Evolutionary conservation across 2,888 invertebrate species (phyloP).

Genomic region (Nomada lathburiana): DNA sequence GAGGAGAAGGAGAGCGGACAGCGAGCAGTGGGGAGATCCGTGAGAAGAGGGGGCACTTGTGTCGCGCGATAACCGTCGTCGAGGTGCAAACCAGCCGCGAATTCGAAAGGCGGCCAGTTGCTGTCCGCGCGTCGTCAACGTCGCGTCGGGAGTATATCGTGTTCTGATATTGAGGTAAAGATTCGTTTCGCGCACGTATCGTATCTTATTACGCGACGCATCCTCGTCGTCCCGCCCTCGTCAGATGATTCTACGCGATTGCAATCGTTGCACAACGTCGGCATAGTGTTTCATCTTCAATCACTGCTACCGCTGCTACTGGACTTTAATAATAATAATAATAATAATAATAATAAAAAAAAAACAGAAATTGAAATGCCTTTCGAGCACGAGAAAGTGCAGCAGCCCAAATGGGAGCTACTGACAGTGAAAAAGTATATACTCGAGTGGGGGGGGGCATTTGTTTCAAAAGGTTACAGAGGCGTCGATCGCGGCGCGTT

Average conservation of each 20-base stretch:
- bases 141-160: slow-evolving; percentile 67
- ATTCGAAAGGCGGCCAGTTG: slow-evolving; percentile 82
- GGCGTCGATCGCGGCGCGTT: slow-evolving; percentile 27
- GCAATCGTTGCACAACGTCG: too few species aligned
- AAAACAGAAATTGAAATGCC: neutral
- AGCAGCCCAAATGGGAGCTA: neutral
- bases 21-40: slow-evolving; percentile 28
- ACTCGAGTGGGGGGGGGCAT: slow-evolving; percentile 20
- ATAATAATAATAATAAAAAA: neutral
- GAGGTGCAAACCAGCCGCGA: slow-evolving; percentile 83
- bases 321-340: neutral
- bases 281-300: neutral
- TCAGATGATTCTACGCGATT: slow-evolving; percentile 4
- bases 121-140: slow-evolving; percentile 80
- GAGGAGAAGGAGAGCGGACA: slow-evolving; percentile 27
- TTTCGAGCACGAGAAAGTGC: slow-evolving; percentile 33
- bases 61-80: slow-evolving; percentile 79
- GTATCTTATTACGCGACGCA: neutral
- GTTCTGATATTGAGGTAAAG: slow-evolving; percentile 58
- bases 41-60: slow-evolving; percentile 63
- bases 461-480: slow-evolving; percentile 46
- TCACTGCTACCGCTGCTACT: too few species aligned
- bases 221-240: neutral
- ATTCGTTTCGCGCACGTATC: slow-evolving; percentile 24
- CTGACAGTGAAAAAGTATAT: slow-evolving; percentile 36